These are phyloP conservation scores for Muntiacus reevesi DNA, from an alignment of 2,113 vertebrate genomes.

Conservation along the genomic window DNA sequence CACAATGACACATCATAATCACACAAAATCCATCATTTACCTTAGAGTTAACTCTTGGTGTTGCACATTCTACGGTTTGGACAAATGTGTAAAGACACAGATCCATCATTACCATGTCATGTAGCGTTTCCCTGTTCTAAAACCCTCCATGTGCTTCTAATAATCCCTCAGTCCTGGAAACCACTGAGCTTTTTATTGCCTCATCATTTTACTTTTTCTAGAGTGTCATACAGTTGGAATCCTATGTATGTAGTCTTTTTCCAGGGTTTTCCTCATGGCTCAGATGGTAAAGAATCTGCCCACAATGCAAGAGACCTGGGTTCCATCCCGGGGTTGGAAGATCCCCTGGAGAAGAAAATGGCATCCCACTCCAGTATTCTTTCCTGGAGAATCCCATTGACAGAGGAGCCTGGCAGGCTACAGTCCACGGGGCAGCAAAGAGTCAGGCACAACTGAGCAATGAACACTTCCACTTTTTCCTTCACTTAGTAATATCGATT, in stretches of 20 bases:
- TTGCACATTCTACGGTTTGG: neutral
- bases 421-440: neutral
- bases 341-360: neutral
- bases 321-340: neutral
- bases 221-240: neutral
- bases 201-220: neutral
- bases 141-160: no score
- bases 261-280: neutral
- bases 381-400: neutral
- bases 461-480: neutral
- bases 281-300: neutral
- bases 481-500: neutral
- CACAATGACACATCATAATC: neutral
- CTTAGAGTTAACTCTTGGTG: neutral
- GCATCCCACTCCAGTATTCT: neutral
- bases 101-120: no score
- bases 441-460: neutral
- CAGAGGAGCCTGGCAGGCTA: neutral
- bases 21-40: neutral
- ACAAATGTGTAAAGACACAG: neutral
- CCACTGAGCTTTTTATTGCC: neutral
- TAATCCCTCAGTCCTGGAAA: neutral
- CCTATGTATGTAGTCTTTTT: rapidly evolving
- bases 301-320: neutral
- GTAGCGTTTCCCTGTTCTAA: neutral